Conservation (phyloP, 2,113 vertebrate genomes). For the Orthonyx spaldingii region DNA sequence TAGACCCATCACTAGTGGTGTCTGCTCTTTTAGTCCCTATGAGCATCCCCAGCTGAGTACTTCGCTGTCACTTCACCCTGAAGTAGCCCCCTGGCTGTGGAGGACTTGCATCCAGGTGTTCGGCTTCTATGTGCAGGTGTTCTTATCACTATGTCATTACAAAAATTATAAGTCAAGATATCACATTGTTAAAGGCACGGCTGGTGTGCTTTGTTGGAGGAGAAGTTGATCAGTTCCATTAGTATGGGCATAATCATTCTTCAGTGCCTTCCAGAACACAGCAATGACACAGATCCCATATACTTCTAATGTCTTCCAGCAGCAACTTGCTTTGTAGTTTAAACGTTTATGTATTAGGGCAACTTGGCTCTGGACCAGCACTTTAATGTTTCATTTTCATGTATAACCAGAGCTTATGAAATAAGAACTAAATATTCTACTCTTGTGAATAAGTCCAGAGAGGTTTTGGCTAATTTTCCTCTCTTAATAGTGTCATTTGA, state of each 20-base stretch:
- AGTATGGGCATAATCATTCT: background rate
- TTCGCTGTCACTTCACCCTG: background rate
- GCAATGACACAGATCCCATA: background rate
- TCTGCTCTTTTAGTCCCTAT: background rate
- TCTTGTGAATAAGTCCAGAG: background rate
- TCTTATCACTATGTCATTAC: background rate
- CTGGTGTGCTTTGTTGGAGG: background rate
- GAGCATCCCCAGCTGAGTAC: background rate
- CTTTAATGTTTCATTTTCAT: slow-evolving; percentile 20
- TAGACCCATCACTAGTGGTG: background rate
- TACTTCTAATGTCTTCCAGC: background rate
- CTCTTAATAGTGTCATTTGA: slow-evolving; percentile 13
- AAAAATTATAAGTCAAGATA: background rate
- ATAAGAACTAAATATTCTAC: background rate
- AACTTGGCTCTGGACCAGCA: slow-evolving; percentile 13
- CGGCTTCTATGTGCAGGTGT: background rate
- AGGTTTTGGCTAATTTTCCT: slow-evolving; percentile 25
- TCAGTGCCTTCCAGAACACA: slow-evolving; percentile 3
- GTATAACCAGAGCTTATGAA: slow-evolving; percentile 20
- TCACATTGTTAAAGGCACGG: background rate
- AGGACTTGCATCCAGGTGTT: background rate
- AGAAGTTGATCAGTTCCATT: background rate
- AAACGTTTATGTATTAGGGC: background rate
- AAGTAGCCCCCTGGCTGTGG: background rate
- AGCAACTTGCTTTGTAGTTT: background rate